These are phyloP conservation scores for Apocrypta bakeri DNA, from an alignment of 1,140 invertebrate species.

Conservation along the genomic window DNA sequence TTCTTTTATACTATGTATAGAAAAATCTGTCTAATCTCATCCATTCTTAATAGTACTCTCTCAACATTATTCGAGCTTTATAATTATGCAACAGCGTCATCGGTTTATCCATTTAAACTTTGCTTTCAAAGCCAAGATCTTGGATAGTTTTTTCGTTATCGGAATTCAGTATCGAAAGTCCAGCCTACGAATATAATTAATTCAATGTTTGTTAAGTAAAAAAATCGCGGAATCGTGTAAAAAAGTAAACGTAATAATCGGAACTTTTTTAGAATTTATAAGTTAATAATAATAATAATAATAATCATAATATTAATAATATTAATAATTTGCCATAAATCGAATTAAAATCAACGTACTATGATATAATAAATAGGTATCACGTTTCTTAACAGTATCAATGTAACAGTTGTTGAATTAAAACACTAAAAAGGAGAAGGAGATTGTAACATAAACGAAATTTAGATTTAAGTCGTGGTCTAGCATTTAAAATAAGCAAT, in stretches of 20 bases:
- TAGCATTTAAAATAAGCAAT: constrained; percentile 26
- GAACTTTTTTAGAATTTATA: background rate
- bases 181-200: constrained; percentile 30
- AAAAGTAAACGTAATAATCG: background rate
- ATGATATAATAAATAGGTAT: constrained; percentile 41
- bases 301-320: background rate
- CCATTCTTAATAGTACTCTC: constrained; percentile 24
- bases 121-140: constrained; percentile 5
- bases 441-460: constrained; percentile 45
- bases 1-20: constrained; percentile 17
- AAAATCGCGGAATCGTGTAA: background rate
- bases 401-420: constrained; percentile 19
- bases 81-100: constrained; percentile 40
- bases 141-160: constrained; percentile 31
- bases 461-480: constrained; percentile 16
- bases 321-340: background rate
- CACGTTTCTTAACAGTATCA: constrained; percentile 30
- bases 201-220: background rate
- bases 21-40: constrained; percentile 35
- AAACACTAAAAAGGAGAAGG: constrained; percentile 28
- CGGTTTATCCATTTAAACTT: constrained; percentile 11
- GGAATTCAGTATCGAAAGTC: constrained; percentile 28
- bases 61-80: constrained; percentile 34
- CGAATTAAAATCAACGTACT: constrained; percentile 36
- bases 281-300: background rate